Evolutionary conservation across 2,113 vertebrate genomes (phyloP).

Genomic region (Anhinga anhinga): DNA sequence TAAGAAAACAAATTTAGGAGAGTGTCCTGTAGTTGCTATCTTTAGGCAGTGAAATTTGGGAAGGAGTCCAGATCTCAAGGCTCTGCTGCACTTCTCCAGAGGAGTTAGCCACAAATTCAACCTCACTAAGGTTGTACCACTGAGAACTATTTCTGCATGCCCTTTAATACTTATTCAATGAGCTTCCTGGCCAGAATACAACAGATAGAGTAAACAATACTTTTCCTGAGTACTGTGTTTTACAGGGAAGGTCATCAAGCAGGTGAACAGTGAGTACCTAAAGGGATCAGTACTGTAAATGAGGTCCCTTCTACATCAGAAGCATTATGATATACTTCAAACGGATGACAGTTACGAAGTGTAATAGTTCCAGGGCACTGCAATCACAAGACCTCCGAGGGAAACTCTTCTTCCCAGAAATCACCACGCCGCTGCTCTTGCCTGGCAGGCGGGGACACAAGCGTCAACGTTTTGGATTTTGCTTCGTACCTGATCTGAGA

Average conservation of each 20-base stretch:
- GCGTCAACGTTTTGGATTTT: rapidly evolving
- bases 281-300: background rate
- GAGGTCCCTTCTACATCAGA: background rate
- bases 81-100: background rate
- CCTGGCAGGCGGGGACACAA: background rate
- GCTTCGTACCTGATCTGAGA: conserved; percentile 91
- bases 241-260: background rate
- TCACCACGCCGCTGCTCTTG: background rate
- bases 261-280: background rate
- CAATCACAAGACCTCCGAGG: background rate
- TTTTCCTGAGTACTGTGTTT: background rate
- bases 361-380: background rate
- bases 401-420: background rate
- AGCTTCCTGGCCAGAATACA: background rate
- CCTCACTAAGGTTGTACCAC: background rate
- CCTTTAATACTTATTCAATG: background rate
- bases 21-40: conserved; percentile 15
- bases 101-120: background rate
- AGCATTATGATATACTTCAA: background rate
- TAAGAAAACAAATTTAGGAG: conserved; percentile 19
- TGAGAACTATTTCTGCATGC: background rate
- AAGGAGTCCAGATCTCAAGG: conserved; percentile 13
- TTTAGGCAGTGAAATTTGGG: conserved; percentile 31
- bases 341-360: background rate
- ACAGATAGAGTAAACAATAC: background rate